These are phyloP conservation scores for Eucriotettix oculatus DNA, from an alignment of 2,888 invertebrate species.

Conservation along the genomic window DNA sequence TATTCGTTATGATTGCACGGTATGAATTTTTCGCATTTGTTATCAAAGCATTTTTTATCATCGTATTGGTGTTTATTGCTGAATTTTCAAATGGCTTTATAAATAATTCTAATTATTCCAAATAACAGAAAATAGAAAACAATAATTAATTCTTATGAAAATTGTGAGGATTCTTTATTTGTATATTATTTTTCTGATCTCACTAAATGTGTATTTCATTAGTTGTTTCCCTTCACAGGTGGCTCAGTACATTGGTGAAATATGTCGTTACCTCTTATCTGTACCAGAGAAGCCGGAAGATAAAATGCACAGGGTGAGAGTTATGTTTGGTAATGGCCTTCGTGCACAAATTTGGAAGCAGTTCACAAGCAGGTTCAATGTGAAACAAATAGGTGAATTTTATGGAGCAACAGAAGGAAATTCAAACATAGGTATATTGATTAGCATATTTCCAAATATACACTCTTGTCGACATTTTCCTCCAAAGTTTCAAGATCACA, in stretches of 20 bases:
- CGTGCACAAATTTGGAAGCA: conserved; percentile 38
- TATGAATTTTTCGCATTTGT: conserved; percentile 16
- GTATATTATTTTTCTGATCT: no score
- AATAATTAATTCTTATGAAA: no score
- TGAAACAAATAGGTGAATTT: conserved; percentile 41
- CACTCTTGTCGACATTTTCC: no score
- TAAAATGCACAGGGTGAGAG: conserved; percentile 22
- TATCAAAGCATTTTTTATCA: background rate
- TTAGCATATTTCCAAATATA: background rate
- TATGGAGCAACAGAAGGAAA: conserved; percentile 57
- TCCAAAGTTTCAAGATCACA: no score
- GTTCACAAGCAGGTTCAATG: conserved; percentile 38
- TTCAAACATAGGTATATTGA: conserved; percentile 33
- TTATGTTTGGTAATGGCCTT: conserved; percentile 42
- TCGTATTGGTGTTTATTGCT: background rate
- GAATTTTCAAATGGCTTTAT: background rate
- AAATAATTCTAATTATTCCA: no score
- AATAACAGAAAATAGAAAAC: no score
- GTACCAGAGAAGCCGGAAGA: conserved; percentile 22
- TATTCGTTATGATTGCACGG: conserved; percentile 29
- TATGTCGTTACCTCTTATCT: conserved; percentile 26
- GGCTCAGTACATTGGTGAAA: conserved; percentile 29
- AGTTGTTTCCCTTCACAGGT: conserved; percentile 17
- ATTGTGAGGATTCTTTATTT: no score
- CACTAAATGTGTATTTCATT: no score